Evolutionary conservation across 2,888 invertebrate species (phyloP).

Genomic region (Phaedon cochleariae): DNA sequence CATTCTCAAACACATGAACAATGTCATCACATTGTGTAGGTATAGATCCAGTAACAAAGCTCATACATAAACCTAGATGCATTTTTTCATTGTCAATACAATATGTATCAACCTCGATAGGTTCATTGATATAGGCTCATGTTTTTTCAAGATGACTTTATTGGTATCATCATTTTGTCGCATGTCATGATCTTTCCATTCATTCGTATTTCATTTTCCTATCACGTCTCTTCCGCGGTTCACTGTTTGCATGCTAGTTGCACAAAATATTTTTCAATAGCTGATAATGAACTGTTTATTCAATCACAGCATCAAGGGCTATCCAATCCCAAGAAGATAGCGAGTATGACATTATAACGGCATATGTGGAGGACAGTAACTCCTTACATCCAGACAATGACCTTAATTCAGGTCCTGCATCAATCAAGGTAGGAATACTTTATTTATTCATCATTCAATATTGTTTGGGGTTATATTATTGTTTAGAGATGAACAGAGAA

Average conservation of each 20-base stretch:
- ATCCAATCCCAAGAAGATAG: slow-evolving; percentile 70
- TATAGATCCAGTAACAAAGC: no score
- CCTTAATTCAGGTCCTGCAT: slow-evolving; percentile 78
- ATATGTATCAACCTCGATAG: no score
- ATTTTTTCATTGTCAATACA: no score
- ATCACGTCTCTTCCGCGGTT: background rate
- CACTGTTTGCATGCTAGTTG: background rate
- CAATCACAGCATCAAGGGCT: slow-evolving; percentile 34
- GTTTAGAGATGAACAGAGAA: slow-evolving; percentile 9
- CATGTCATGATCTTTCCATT: background rate
- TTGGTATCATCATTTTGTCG: background rate
- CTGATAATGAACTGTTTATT: background rate
- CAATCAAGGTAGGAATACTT: slow-evolving; percentile 75
- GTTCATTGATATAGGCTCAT: no score
- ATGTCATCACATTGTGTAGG: no score
- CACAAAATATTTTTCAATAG: background rate
- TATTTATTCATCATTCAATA: background rate
- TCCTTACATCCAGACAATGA: slow-evolving; percentile 81
- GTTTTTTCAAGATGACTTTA: no score
- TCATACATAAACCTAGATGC: no score
- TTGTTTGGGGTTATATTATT: background rate
- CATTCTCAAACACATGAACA: no score
- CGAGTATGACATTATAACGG: slow-evolving; percentile 83
- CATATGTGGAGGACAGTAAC: slow-evolving; percentile 83
- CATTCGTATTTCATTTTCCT: background rate